phyloP scores from a whole-genome alignment of 1,140 invertebrate genomes.

The Leptinotarsa texana region DNA sequence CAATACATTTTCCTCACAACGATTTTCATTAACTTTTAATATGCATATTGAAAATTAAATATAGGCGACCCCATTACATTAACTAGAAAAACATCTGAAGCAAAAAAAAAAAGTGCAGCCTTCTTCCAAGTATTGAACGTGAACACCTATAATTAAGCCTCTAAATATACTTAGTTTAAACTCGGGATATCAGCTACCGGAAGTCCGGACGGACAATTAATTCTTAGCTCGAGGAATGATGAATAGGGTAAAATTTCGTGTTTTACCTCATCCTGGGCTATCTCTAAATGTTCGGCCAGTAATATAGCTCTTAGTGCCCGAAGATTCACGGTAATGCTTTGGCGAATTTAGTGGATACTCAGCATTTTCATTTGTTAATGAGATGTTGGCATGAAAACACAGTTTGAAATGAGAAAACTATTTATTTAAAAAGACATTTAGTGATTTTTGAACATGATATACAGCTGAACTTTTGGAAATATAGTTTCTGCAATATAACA shows the following conservation, averaged over 20 bases:
- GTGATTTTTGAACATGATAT: no score
- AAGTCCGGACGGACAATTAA: constrained; percentile 2
- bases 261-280: constrained; percentile 12
- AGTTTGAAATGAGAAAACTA: neutral
- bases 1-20: no score
- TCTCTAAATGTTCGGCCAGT: constrained; percentile 13
- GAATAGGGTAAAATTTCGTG: constrained; percentile 11
- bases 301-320: neutral
- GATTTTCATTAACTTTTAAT: no score
- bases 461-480: no score
- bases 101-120: no score
- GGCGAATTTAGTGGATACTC: constrained; percentile 16
- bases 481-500: no score
- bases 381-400: constrained; percentile 13
- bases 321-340: constrained; percentile 10
- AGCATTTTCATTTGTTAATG: constrained; percentile 13
- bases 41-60: no score
- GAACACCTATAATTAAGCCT: neutral
- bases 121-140: neutral
- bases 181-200: neutral
- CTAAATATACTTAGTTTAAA: neutral
- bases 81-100: no score
- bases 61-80: no score
- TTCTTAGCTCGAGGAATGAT: constrained; percentile 2
- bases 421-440: no score